phyloP scores from a whole-genome alignment of 2,113 vertebrate species.

The Tragelaphus imberbis region DNA sequence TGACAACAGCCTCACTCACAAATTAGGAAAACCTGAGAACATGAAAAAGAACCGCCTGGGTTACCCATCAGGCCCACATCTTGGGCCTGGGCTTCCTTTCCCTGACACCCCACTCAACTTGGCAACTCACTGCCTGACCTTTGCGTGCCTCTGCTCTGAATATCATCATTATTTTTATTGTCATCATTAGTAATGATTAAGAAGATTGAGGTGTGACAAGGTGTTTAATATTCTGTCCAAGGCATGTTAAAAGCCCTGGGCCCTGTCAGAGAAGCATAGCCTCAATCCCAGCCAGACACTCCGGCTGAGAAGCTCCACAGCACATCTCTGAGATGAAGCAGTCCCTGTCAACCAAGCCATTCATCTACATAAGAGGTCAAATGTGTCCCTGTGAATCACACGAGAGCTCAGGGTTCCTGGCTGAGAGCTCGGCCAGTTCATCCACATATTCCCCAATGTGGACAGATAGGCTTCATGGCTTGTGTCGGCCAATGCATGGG shows the following conservation, averaged over 20 bases:
- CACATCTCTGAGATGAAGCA: conserved; percentile 25
- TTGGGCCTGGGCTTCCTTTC: background rate
- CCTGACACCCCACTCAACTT: background rate
- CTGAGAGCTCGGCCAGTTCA: background rate
- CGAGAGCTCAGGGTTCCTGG: background rate
- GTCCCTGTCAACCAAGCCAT: background rate
- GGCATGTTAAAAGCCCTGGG: background rate
- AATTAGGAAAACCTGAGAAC: background rate
- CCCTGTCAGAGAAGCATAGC: background rate
- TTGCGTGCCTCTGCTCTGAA: background rate
- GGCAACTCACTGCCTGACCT: background rate
- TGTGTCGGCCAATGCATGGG: background rate
- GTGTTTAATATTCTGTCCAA: conserved; percentile 9
- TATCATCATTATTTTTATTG: conserved; percentile 39
- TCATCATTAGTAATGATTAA: conserved; percentile 52
- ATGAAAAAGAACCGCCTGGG: background rate
- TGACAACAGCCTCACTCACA: background rate
- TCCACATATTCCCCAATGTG: background rate
- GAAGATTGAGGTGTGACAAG: conserved; percentile 37
- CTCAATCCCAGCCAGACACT: background rate
- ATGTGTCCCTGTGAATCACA: background rate
- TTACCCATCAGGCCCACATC: rapidly evolving
- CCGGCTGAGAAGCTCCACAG: background rate
- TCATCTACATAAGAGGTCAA: background rate
- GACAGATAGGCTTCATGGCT: background rate